These are phyloP conservation scores for Oreochromis grahami DNA, from an alignment of 2,797 vertebrate species.

Conservation along the genomic window DNA sequence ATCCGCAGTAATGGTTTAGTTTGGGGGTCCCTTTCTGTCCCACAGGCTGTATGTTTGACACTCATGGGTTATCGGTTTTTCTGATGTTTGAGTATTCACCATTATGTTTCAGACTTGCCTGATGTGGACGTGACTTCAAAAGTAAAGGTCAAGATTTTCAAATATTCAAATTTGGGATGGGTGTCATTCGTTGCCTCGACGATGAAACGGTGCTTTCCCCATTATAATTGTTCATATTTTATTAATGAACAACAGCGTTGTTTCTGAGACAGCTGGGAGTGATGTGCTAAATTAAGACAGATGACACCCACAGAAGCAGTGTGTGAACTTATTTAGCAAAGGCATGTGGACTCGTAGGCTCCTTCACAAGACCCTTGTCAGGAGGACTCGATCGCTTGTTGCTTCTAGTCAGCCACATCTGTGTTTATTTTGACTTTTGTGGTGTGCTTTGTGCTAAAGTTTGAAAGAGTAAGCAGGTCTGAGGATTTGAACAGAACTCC, in stretches of 20 bases:
- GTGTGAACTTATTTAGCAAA: background rate
- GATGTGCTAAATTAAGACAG: background rate
- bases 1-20: background rate
- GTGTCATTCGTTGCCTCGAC: accelerated
- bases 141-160: background rate
- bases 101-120: background rate
- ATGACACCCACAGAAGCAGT: background rate
- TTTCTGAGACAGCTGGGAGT: background rate
- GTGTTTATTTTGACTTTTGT: background rate
- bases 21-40: accelerated
- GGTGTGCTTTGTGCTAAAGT: accelerated
- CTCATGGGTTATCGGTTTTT: background rate
- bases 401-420: background rate
- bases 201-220: accelerated
- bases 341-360: background rate
- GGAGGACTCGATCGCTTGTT: background rate
- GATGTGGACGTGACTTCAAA: accelerated
- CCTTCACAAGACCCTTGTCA: background rate
- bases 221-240: background rate
- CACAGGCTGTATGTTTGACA: accelerated
- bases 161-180: background rate
- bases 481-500: background rate
- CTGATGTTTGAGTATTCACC: background rate
- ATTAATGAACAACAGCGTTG: background rate
- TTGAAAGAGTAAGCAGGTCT: accelerated